These are phyloP conservation scores for Hymenopus coronatus DNA, from an alignment of 2,888 invertebrate species.

Conservation along the genomic window DNA sequence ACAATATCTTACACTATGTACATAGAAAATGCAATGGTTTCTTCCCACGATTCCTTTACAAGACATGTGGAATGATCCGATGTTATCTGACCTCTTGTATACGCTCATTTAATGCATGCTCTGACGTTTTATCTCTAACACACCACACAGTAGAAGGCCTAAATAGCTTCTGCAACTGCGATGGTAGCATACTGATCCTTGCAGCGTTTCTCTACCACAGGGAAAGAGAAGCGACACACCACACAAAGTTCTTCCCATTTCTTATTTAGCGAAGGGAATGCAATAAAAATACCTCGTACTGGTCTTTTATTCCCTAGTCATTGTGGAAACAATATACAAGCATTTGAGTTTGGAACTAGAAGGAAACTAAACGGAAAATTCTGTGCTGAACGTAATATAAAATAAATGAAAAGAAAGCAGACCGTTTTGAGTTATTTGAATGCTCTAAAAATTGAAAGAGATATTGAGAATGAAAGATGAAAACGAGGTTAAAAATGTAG, in stretches of 20 bases:
- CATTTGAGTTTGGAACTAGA: background rate
- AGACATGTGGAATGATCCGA: too few relatives aligned
- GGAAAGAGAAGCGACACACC: background rate
- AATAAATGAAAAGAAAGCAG: background rate
- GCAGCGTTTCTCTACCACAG: background rate
- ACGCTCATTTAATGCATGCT: too few relatives aligned
- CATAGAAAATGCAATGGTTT: too few relatives aligned
- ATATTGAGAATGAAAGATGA: background rate
- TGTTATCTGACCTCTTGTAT: too few relatives aligned
- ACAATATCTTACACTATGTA: too few relatives aligned
- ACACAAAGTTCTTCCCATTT: background rate
- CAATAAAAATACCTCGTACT: background rate
- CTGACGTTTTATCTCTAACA: too few relatives aligned
- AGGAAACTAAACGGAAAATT: background rate
- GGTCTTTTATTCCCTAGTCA: too few relatives aligned
- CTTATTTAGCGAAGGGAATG: background rate
- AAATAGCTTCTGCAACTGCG: too few relatives aligned
- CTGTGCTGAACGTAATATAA: background rate
- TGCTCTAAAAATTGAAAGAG: background rate
- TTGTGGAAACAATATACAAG: background rate
- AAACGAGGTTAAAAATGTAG: background rate
- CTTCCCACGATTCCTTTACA: too few relatives aligned
- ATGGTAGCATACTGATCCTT: too few relatives aligned
- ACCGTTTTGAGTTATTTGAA: background rate
- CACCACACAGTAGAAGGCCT: too few relatives aligned